Evolutionary conservation across 1,140 invertebrate genomes (phyloP), one percentile per base, ranked within the genome.

Genomic region (Ptiloglossa arizonensis): DNA sequence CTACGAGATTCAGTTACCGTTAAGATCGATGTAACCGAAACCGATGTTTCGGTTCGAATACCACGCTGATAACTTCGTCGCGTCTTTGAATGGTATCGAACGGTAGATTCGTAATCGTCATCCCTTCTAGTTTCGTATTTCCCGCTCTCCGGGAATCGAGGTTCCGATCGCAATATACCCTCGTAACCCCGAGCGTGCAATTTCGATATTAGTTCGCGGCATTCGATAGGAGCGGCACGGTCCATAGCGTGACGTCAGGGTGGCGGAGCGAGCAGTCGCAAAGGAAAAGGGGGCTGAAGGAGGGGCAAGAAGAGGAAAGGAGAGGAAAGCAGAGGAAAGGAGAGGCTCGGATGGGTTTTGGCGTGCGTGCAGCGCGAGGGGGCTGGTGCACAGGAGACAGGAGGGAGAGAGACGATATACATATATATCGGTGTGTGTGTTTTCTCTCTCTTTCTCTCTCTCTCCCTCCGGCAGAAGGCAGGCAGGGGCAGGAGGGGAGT

Each of bases 211-310:
- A 17, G 24, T 8, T 19, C 1, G 35, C 27, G 67, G 24, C 27
- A 54, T 44, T 59, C 35, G 56, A 62, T 77, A 71, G 46, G 27
- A 69, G 56, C 38, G 44, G 54, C 38, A 66, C 24, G 46, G 54
- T 75, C 64, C 73, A 56, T 35, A 63, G 68, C 19, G 38, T 54
- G 60, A 75, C 60, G 77, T 72, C 74, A 62, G 29, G 63, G 71
- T 46, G 70, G 77, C 56, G 72, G 46, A 80, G 60, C 32, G 67
- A 56, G 48, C 24, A 50, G 15, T 59, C 35, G 76, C 15, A 57
- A 68, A 68, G 50, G 64, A 56, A 76, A 63, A 52, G 69, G 59
- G 73, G 54, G 52, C 57, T 35, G 50, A 73, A 63, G 52, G 6
- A 71, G 62, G 67, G 22, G 70, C 27, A 80, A 62, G 35, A 63